Percentiles rank a stretch among this genome's conserved stretches.
These are phyloP conservation scores for Mesembrinibis cayennensis DNA, from an alignment of 2,113 vertebrate genomes.

Conservation along the genomic window DNA sequence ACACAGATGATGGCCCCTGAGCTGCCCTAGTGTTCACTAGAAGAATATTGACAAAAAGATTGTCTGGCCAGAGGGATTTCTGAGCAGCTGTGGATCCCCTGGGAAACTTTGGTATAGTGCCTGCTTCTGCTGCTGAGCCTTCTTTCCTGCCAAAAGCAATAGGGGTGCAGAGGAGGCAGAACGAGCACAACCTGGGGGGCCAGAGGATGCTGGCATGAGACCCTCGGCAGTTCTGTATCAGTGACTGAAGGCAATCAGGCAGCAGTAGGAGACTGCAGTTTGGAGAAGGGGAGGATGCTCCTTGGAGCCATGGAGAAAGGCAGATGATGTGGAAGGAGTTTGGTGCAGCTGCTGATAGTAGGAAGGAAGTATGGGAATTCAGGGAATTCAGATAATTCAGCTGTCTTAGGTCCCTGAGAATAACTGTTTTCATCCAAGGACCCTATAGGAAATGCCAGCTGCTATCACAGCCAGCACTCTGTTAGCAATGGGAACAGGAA, in stretches of 20 bases:
- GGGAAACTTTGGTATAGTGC: background rate
- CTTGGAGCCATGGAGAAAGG: background rate
- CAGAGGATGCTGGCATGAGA: background rate
- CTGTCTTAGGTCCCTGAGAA: background rate
- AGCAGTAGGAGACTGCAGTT: background rate
- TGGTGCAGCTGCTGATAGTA: background rate
- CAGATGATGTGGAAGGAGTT: background rate
- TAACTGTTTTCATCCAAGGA: background rate
- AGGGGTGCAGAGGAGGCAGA: background rate
- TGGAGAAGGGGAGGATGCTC: background rate
- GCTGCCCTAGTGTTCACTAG: background rate
- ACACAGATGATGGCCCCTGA: background rate
- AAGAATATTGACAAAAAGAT: background rate
- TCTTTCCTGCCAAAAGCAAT: background rate
- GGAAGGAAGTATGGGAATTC: background rate
- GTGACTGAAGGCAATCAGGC: background rate
- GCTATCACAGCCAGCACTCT: background rate
- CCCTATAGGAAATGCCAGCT: background rate
- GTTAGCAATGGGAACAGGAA: background rate
- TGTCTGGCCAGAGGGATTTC: background rate
- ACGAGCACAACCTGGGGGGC: background rate
- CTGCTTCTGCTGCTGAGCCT: background rate
- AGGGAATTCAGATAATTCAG: background rate
- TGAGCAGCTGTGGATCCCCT: background rate
- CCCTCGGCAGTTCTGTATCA: accelerated